These are phyloP conservation scores for Sycophila sp. DNA, from an alignment of 1,140 invertebrate species.

Conservation along the genomic window DNA sequence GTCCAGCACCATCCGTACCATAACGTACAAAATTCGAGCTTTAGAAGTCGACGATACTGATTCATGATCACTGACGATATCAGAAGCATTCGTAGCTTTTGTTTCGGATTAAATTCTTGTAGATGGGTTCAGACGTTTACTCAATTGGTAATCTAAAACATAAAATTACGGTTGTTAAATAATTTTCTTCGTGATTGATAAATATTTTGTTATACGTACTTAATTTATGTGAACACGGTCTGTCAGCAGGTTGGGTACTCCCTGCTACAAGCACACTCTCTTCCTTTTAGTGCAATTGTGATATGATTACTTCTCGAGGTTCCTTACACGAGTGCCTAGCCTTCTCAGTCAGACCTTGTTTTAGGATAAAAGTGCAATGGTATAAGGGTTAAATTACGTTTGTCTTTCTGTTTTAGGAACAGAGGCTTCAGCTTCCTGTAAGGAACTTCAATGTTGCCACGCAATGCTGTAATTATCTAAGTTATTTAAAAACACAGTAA, in stretches of 20 bases:
- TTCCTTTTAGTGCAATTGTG: no score
- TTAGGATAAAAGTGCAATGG: not conserved
- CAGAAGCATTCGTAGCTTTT: no score
- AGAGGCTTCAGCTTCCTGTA: slow-evolving; percentile 59
- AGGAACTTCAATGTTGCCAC: slow-evolving; percentile 47
- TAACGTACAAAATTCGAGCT: no score
- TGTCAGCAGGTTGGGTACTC: slow-evolving; percentile 49
- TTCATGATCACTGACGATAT: no score
- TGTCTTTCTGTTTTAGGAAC: slow-evolving; percentile 56
- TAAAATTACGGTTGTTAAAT: no score
- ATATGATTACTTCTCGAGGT: not conserved
- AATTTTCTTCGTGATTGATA: not conserved
- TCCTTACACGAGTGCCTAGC: slow-evolving; percentile 27
- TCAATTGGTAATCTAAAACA: no score
- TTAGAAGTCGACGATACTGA: no score
- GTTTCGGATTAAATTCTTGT: no score
- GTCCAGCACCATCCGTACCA: no score
- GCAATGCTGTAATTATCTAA: slow-evolving; percentile 8
- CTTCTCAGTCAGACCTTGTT: not conserved
- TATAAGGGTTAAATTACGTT: not conserved
- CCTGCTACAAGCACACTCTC: slow-evolving; percentile 36
- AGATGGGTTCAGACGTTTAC: no score
- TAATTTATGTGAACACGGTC: not conserved
- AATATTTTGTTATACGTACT: not conserved
- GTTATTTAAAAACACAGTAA: not conserved